Percentiles rank a stretch among this genome's conserved stretches.
These are phyloP conservation scores for Motacilla alba DNA, from an alignment of 2,113 vertebrate species.

Conservation along the genomic window DNA sequence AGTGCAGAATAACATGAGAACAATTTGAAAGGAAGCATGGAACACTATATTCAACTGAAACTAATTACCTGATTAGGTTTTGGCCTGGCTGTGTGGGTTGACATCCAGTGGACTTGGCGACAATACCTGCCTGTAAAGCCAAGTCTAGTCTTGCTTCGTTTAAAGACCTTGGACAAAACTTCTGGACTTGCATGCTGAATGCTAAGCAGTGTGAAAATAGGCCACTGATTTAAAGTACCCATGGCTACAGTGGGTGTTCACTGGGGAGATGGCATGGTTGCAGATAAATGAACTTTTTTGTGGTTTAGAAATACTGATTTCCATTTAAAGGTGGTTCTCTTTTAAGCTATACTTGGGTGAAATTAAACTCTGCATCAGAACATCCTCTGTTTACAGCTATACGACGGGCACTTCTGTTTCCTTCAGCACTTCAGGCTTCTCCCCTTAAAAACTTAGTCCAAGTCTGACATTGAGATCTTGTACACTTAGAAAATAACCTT, in stretches of 20 bases:
- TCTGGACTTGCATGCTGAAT: conserved; percentile 38
- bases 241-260: not conserved
- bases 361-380: not conserved
- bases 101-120: conserved; percentile 65
- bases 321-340: not conserved
- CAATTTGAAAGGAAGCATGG: conserved; percentile 38
- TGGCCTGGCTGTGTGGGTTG: conserved; percentile 46
- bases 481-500: not conserved
- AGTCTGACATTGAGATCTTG: not conserved
- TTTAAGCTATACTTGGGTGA: not conserved
- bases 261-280: not conserved
- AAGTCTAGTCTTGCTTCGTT: conserved; percentile 57
- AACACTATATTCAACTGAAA: conserved; percentile 63
- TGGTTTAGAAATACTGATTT: not conserved
- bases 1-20: conserved; percentile 21
- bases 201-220: conserved; percentile 52
- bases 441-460: not conserved
- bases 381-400: not conserved
- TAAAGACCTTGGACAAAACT: conserved; percentile 44
- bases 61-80: conserved; percentile 67
- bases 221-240: conserved; percentile 55
- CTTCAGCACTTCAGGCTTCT: not conserved
- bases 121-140: conserved; percentile 24
- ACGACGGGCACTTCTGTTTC: not conserved
- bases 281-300: not conserved